Conservation (phyloP, 2,888 invertebrate genomes). For the Palloptera scutellata region DNA sequence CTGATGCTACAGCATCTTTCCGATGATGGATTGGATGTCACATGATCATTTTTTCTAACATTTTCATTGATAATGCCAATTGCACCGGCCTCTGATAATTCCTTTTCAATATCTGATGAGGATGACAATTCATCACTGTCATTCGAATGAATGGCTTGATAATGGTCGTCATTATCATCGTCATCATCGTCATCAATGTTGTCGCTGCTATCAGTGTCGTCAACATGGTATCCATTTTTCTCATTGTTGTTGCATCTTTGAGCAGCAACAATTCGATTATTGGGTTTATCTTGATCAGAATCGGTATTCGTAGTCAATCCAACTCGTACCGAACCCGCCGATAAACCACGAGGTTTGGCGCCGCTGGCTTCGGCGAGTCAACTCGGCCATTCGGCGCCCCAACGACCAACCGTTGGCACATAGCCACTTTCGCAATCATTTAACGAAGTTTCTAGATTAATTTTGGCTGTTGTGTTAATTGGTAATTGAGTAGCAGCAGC, state of each 20-base stretch:
- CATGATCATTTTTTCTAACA: slow-evolving; percentile 41
- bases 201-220: slow-evolving; percentile 37
- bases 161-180: slow-evolving; percentile 28
- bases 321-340: slow-evolving; percentile 59
- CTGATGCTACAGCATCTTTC: slow-evolving; percentile 58
- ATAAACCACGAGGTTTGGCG: slow-evolving; percentile 55
- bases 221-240: slow-evolving; percentile 36
- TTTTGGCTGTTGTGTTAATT: slow-evolving; percentile 59
- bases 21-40: slow-evolving; percentile 60
- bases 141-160: background rate
- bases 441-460: slow-evolving; percentile 63
- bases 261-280: slow-evolving; percentile 41
- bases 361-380: slow-evolving; percentile 81
- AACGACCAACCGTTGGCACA: slow-evolving; percentile 85
- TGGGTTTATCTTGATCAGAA: slow-evolving; percentile 51
- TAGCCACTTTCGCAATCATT: slow-evolving; percentile 69
- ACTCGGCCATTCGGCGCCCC: slow-evolving; percentile 97
- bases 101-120: slow-evolving; percentile 17
- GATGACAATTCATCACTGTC: slow-evolving; percentile 16
- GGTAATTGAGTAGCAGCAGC: slow-evolving; percentile 48
- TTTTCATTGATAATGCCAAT: slow-evolving; percentile 31
- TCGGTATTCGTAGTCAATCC: slow-evolving; percentile 61
- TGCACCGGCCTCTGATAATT: slow-evolving; percentile 29
- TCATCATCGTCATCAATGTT: slow-evolving; percentile 42
- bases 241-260: slow-evolving; percentile 27